Percentiles rank a stretch among this genome's conserved stretches.
Conservation (phyloP, 2,888 invertebrate genomes). For the Sesamia inferens region DNA sequence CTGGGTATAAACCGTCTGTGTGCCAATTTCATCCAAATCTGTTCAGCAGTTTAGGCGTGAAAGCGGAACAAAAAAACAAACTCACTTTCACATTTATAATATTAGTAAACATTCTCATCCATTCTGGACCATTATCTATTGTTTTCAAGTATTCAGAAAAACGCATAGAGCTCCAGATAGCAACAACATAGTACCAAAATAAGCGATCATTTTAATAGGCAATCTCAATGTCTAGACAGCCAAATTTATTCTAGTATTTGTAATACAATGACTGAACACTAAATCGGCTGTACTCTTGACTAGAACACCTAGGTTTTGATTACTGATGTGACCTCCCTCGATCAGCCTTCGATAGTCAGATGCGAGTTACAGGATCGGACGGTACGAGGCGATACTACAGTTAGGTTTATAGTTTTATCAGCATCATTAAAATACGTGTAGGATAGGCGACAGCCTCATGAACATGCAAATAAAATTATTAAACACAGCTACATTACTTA, state of each 20-base stretch:
- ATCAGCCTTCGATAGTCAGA: background rate
- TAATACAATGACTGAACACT: conserved; percentile 85
- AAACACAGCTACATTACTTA: conserved; percentile 31
- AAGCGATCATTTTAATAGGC: conserved; percentile 57
- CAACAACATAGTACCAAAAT: conserved; percentile 38
- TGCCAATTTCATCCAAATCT: no score
- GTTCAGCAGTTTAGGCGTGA: background rate
- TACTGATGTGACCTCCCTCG: conserved; percentile 40
- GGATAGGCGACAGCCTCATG: conserved; percentile 29
- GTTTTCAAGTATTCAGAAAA: background rate
- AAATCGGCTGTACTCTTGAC: conserved; percentile 70
- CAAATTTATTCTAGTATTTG: conserved; percentile 86
- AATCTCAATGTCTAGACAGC: conserved; percentile 83
- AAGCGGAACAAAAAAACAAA: no score
- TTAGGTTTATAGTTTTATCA: conserved; percentile 24
- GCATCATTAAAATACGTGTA: conserved; percentile 34
- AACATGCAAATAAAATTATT: conserved; percentile 51
- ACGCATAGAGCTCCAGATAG: conserved; percentile 28
- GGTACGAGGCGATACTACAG: background rate
- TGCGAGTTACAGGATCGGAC: background rate
- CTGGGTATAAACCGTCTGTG: no score
- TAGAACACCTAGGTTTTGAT: conserved; percentile 60
- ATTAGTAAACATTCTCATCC: no score
- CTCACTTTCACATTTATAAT: no score
- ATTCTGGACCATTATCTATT: background rate